phyloP scores from a whole-genome alignment of 1,140 invertebrate genomes.

The Monomorium pharaonis region DNA sequence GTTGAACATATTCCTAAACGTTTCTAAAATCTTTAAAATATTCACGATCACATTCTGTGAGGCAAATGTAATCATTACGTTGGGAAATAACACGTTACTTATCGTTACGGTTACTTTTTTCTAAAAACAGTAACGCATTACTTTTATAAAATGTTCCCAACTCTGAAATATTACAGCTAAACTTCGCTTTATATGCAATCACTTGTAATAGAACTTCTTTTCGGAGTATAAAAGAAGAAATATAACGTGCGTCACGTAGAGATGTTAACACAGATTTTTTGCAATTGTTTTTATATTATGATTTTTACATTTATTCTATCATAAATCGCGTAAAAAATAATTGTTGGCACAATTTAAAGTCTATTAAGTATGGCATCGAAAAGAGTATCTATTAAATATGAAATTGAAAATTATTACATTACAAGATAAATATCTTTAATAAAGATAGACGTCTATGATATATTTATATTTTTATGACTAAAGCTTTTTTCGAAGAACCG shows the following conservation, averaged over 20 bases:
- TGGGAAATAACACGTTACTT: too few species aligned
- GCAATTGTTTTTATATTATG: not conserved
- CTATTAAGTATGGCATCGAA: not conserved
- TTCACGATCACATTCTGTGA: conserved; percentile 18
- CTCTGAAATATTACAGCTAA: too few species aligned
- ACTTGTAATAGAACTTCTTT: too few species aligned
- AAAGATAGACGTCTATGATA: not conserved
- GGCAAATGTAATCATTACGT: not conserved
- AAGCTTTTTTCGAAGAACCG: not conserved
- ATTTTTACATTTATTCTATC: not conserved
- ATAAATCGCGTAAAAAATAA: not conserved
- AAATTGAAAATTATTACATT: not conserved
- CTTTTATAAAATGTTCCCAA: too few species aligned
- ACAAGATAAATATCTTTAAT: not conserved
- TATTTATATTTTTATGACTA: not conserved
- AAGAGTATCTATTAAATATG: conserved; percentile 4
- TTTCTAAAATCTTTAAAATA: not conserved
- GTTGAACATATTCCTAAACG: not conserved
- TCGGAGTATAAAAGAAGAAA: not conserved
- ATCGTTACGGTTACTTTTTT: too few species aligned
- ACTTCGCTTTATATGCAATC: too few species aligned
- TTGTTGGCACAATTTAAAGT: not conserved
- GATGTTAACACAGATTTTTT: not conserved
- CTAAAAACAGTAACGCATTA: too few species aligned
- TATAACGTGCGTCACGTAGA: not conserved